Evolutionary conservation across 2,113 vertebrate species (phyloP), one percentile per base, ranked within the genome.

Genomic region (Myrmecophaga tridactyla): DNA sequence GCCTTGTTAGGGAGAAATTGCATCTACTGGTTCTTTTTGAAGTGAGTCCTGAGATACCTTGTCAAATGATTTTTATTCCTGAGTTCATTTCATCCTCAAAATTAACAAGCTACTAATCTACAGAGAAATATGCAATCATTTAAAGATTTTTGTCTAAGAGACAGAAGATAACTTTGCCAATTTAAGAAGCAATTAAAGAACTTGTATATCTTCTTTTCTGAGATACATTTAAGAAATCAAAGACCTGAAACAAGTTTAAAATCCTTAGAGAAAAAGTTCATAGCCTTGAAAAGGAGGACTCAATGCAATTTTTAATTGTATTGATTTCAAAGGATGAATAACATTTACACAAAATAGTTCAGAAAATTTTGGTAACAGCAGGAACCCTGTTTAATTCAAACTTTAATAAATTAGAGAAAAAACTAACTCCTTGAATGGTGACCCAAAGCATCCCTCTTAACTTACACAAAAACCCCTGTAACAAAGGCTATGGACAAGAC

Each of bases 371-470:
- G 87, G 85, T 95, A 96, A 96, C 98, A 97, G 97, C 96, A n/a
- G 97, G 98, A 97, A 43, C 15, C 96, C 97, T 97, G 85, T 89
- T 98, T 98, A 98, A 98, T 98, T 98, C 98, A 96, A 97, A 97
- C 90, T 96, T 97, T 97, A 98, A 98, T 97, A 89, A 95, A 86
- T 97, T 89, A 98, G 97, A 96, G 81, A 94, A 91, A 96, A 87
- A 96, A 96, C 67, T 27, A 92, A 97, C 97, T 85, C 82, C 92
- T 95, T 83, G 90, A 97, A 94, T n/a, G 0, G 86, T 96, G 75
- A 95, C 84, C 97, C 97, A 92, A 96, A 89, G 76, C 13, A 0
- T 95, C 95, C 72, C 23, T 80, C 20, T 91, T 96, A 84, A 86
- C 53, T 97, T 65, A 85, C 76, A 97, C 58, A 98, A 97, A 87